Percentiles rank a stretch among this genome's conserved stretches.
Conservation (phyloP, 92 coral and sea anemone species). For the Paragorgia papillata region DNA sequence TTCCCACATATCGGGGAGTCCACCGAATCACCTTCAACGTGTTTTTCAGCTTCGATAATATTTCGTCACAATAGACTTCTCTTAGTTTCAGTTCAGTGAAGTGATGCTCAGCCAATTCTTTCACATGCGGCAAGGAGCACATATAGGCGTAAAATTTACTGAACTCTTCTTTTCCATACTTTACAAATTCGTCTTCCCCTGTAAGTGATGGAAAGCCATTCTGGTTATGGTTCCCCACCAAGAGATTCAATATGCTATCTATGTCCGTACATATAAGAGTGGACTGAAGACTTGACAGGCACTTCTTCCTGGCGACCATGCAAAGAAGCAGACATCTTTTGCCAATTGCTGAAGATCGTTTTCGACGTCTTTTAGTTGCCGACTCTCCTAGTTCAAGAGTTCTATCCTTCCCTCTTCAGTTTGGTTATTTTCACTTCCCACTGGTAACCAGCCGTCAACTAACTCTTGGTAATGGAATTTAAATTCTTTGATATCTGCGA, state of each 20-base stretch:
- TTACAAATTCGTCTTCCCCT: conserved; percentile 23
- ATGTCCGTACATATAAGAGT: conserved; percentile 14
- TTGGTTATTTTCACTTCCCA: neutral
- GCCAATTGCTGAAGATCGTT: conserved; percentile 13
- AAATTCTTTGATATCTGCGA: conserved; percentile 8
- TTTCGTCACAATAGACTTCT: conserved; percentile 24
- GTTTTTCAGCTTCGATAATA: conserved; percentile 15
- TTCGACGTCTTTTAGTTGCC: conserved; percentile 14
- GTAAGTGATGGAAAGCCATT: conserved; percentile 13
- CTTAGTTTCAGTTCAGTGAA: conserved; percentile 12
- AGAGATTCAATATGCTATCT: conserved; percentile 2
- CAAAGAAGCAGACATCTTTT: conserved; percentile 20
- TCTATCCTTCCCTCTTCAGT: conserved; percentile 16
- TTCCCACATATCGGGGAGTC: conserved; percentile 1
- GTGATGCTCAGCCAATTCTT: conserved; percentile 23
- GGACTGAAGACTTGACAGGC: conserved; percentile 20
- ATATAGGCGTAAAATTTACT: conserved; percentile 1
- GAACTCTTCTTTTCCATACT: conserved; percentile 10
- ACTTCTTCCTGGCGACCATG: conserved; percentile 1
- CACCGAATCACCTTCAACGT: conserved; percentile 11
- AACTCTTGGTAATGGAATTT: conserved; percentile 2
- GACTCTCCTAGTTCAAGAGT: neutral
- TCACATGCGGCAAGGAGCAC: conserved; percentile 22
- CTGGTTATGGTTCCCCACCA: neutral
- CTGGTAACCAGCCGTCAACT: conserved; percentile 17